Evolutionary conservation across 2,888 invertebrate genomes (phyloP).

Genomic region (Oscheius onirici): DNA sequence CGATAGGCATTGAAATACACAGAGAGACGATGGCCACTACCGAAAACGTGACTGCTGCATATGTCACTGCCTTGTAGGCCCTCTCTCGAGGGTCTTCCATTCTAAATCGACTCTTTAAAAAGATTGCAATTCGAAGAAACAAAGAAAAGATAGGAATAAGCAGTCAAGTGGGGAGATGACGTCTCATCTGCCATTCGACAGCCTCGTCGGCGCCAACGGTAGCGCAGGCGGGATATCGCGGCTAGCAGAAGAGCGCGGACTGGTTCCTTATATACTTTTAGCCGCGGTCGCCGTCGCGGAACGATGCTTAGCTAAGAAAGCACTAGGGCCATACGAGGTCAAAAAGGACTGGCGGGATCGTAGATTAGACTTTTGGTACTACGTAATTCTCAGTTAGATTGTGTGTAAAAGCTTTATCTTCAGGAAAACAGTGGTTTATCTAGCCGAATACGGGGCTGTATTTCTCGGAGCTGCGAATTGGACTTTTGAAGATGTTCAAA

Average conservation of each 20-base stretch:
- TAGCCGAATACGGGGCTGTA: constrained; percentile 41
- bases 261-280: constrained; percentile 27
- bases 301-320: constrained; percentile 33
- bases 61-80: constrained; percentile 71
- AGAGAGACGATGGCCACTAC: constrained; percentile 68
- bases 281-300: constrained; percentile 53
- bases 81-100: constrained; percentile 65
- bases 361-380: neutral
- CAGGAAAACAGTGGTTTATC: constrained; percentile 29
- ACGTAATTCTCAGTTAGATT: neutral
- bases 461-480: constrained; percentile 37
- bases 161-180: neutral
- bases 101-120: neutral
- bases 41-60: constrained; percentile 70
- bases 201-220: constrained; percentile 3
- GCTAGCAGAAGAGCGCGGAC: constrained; percentile 23
- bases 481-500: constrained; percentile 44
- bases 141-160: neutral
- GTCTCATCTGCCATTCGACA: neutral
- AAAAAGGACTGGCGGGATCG: constrained; percentile 28
- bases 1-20: constrained; percentile 70
- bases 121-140: neutral
- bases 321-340: constrained; percentile 27
- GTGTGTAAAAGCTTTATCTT: too few species aligned
- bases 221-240: constrained; percentile 21